Base-by-base conservation (phyloP, 2,113 vertebrate species). In the Cinclus mexicanus region DNA sequence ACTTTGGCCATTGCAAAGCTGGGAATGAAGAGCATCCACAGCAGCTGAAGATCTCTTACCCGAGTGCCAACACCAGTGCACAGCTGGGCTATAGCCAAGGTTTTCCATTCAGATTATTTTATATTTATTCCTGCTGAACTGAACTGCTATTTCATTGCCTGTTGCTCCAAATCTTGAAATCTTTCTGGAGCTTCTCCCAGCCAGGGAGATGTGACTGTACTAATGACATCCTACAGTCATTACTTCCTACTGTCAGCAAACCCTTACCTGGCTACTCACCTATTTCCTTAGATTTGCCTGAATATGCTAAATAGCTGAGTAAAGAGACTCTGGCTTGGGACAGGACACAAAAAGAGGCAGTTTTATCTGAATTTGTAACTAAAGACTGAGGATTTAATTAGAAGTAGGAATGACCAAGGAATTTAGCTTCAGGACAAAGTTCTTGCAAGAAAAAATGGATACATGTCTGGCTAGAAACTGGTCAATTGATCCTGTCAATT, bases 71-170 rank as follows among this genome's bases (percentile, higher is more conserved):
- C 6, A 87, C 23, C 39, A 29, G 13, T 12, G 26, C 24, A 28
- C 25, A 29, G 39, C 0, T 41, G n/a, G 68, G 47, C 52, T 56
- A 6, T 1, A 18, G 49, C 6, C 22, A 14, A 5, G 4, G 7
- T 37, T 50, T 60, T 33, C 85, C 49, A 15, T 9, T 60, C 33
- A 4, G 10, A 10, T 47, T 50, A n/a, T 37, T 93, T 59, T 57
- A 14, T 50, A 50, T 76, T 71, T 72, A 71, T 50, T 53, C 55
- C 33, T 21, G 17, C 24, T 44, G 26, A 78, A 81, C 35, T 74
- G 29, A 69, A 35, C 18, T 44, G n/a, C 46, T 26, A 18, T 50
- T 77, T 65, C 31, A 49, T 10, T 90, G 67, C 41, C 71, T 19
- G 1, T 59, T 75, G 61, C 65, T 75, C 39, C 39, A 86, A 53